A percentile compares a stretch with the other conserved stretches of the same genome.
Conservation (phyloP, 2,113 vertebrate species). For the Tragelaphus scriptus region DNA sequence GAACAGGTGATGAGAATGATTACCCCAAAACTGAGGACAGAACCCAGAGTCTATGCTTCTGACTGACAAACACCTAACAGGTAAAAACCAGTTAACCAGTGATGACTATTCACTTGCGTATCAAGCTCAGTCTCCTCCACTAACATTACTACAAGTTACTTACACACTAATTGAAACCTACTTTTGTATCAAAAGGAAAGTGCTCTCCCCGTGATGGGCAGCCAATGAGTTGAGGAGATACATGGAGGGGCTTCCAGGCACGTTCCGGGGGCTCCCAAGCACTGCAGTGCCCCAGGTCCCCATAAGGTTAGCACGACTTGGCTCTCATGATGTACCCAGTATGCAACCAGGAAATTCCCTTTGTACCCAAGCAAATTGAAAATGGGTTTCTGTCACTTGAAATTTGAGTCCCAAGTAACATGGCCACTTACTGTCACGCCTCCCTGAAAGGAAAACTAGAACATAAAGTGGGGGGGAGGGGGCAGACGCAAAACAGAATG, state of each 20-base stretch:
- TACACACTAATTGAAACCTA: not conserved
- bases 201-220: not conserved
- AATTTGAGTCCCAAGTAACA: not conserved
- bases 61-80: not conserved
- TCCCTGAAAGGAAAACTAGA: not conserved
- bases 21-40: not conserved
- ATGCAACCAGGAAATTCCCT: not conserved
- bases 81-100: not conserved
- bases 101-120: fast-evolving
- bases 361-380: not conserved
- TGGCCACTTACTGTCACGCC: not conserved
- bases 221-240: not conserved
- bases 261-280: not conserved
- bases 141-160: too few relatives aligned
- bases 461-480: not conserved
- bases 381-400: not conserved
- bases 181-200: not conserved
- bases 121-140: not conserved
- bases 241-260: not conserved
- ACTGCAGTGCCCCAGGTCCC: not conserved
- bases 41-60: not conserved
- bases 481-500: not conserved
- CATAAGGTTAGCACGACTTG: not conserved
- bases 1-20: not conserved
- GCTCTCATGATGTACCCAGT: not conserved